Percentiles rank a stretch among this genome's conserved stretches.
Conservation (phyloP, 2,888 invertebrate species). For the Caenorhabditis parvicauda region DNA sequence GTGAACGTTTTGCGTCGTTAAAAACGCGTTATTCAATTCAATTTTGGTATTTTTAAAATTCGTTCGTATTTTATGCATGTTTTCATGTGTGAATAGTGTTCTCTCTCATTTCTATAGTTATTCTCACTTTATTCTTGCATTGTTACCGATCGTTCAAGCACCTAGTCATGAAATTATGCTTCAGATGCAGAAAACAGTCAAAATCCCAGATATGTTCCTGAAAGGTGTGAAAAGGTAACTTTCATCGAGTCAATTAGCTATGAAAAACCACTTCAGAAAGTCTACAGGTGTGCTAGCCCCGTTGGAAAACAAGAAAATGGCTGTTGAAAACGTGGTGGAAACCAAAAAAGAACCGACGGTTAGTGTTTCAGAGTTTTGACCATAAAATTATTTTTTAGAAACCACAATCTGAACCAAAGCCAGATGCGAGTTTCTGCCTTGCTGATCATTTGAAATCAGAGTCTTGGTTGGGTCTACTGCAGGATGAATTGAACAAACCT, state of each 20-base stretch:
- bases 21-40: too few relatives aligned
- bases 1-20: too few relatives aligned
- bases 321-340: background rate
- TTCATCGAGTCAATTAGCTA: background rate
- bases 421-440: conserved; percentile 3
- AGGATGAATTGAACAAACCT: conserved; percentile 55
- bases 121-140: background rate
- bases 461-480: conserved; percentile 32
- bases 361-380: background rate
- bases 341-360: too few relatives aligned
- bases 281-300: background rate
- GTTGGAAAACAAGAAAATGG: background rate
- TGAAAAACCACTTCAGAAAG: background rate
- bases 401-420: background rate
- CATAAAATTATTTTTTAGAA: background rate
- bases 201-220: conserved; percentile 26
- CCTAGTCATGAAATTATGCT: background rate
- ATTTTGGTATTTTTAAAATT: too few relatives aligned
- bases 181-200: conserved; percentile 8
- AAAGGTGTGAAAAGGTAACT: conserved; percentile 17
- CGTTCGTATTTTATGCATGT: too few relatives aligned
- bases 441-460: background rate
- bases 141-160: background rate
- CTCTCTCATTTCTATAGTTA: background rate
- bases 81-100: too few relatives aligned